These are phyloP conservation scores for Triops cancriformis DNA, from an alignment of 1,140 invertebrate genomes.

Conservation along the genomic window DNA sequence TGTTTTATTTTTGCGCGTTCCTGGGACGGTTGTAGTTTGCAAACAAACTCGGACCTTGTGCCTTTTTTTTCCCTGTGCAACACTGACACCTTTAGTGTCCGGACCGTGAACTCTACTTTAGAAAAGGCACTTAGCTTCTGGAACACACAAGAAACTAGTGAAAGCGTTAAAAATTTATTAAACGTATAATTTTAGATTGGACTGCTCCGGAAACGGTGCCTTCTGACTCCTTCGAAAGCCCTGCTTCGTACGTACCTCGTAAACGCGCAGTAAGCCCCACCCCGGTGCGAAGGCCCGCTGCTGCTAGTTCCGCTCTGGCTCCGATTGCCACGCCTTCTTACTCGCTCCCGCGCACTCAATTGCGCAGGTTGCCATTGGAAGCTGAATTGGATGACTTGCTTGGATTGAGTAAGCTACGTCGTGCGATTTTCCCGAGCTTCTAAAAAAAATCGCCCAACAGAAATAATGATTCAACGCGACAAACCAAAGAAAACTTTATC, in stretches of 20 bases:
- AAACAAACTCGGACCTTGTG: no score
- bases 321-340: not conserved
- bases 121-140: no score
- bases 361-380: not conserved
- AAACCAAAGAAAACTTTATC: no score
- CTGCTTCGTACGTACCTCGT: not conserved
- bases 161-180: not conserved
- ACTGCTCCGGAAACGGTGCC: not conserved
- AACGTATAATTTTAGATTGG: not conserved
- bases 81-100: no score
- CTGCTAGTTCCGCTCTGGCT: not conserved
- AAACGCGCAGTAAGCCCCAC: not conserved
- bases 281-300: not conserved
- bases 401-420: slow-evolving; percentile 9
- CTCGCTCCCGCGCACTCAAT: not conserved
- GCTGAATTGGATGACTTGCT: not conserved
- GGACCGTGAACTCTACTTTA: no score
- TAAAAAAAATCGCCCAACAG: not conserved
- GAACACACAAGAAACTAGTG: not conserved
- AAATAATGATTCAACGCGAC: no score
- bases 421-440: slow-evolving; percentile 5
- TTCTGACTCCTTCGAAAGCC: not conserved
- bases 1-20: no score
- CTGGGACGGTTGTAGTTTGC: no score
- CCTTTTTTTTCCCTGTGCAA: no score